Conservation (phyloP, 2,888 invertebrate species). For the Melipona beecheii region DNA sequence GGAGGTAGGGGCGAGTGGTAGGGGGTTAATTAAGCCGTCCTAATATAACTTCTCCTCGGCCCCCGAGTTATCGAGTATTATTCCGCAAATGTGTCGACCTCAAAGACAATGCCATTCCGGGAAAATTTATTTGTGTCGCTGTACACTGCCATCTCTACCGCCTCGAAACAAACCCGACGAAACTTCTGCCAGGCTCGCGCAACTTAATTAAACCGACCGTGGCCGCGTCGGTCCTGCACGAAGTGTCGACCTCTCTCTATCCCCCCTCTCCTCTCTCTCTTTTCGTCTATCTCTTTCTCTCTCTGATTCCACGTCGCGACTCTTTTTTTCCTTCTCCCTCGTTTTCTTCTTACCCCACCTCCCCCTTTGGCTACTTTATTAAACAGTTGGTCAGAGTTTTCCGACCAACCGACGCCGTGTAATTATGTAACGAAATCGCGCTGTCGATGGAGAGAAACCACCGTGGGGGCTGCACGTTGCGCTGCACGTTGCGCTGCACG, state of each 20-base stretch:
- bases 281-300: constrained; percentile 5
- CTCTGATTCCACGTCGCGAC: neutral
- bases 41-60: constrained; percentile 79
- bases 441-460: neutral
- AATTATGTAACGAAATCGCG: constrained; percentile 5
- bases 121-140: constrained; percentile 80
- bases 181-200: constrained; percentile 76
- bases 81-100: constrained; percentile 80
- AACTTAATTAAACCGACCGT: constrained; percentile 78
- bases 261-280: constrained; percentile 6
- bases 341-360: neutral
- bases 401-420: neutral
- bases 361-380: neutral
- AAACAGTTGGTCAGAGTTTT: constrained; percentile 1
- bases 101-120: constrained; percentile 80
- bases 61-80: constrained; percentile 80
- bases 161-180: constrained; percentile 74
- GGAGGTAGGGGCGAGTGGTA: constrained; percentile 64
- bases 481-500: neutral
- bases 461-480: neutral
- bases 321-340: neutral
- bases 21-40: constrained; percentile 81
- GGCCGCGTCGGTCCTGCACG: constrained; percentile 71
- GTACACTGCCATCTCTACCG: constrained; percentile 65
- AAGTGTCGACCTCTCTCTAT: constrained; percentile 70